Percentiles rank a stretch among this genome's conserved stretches.
Evolutionary conservation across 2,113 vertebrate genomes (phyloP).

Genomic region (Cephalopholis sonnerati): DNA sequence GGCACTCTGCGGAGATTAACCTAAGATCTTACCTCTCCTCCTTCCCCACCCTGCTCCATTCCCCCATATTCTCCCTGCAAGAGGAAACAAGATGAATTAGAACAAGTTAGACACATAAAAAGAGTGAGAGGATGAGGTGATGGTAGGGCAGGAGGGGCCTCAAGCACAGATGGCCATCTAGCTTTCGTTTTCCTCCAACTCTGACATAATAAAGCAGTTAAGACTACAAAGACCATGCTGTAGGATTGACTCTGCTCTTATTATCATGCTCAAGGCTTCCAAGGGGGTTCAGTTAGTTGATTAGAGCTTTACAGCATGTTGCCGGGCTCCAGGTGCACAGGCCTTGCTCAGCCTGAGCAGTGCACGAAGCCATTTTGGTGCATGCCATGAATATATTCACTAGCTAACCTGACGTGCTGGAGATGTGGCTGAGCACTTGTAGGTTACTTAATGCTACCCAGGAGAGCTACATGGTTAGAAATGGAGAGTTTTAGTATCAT

Average conservation of each 20-base stretch:
- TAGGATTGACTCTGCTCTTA: neutral
- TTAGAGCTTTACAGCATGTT: conserved; percentile 16
- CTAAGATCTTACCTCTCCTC: conserved; percentile 86
- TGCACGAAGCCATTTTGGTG: conserved; percentile 2
- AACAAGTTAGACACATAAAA: neutral
- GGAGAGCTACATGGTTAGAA: conserved; percentile 51
- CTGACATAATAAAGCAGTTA: conserved; percentile 8
- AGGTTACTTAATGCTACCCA: conserved; percentile 13
- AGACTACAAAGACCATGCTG: conserved; percentile 47
- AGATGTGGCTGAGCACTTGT: conserved; percentile 1
- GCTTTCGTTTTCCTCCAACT: neutral
- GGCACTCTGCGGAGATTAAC: neutral
- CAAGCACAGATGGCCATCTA: conserved; percentile 10
- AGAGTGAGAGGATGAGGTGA: conserved; percentile 23
- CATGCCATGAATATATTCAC: conserved; percentile 45
- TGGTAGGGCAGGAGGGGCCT: conserved; percentile 12
- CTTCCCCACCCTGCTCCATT: conserved; percentile 84
- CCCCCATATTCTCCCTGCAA: conserved; percentile 85
- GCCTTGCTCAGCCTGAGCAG: conserved; percentile 27
- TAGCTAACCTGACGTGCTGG: conserved; percentile 9
- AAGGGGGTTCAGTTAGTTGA: conserved; percentile 38
- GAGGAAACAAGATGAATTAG: conserved; percentile 27
- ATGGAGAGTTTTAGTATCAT: conserved; percentile 46
- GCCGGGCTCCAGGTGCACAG: neutral
- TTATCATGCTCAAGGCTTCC: conserved; percentile 29